Evolutionary conservation across 2,888 invertebrate species (phyloP).

Genomic region (Dasypogon diadema): DNA sequence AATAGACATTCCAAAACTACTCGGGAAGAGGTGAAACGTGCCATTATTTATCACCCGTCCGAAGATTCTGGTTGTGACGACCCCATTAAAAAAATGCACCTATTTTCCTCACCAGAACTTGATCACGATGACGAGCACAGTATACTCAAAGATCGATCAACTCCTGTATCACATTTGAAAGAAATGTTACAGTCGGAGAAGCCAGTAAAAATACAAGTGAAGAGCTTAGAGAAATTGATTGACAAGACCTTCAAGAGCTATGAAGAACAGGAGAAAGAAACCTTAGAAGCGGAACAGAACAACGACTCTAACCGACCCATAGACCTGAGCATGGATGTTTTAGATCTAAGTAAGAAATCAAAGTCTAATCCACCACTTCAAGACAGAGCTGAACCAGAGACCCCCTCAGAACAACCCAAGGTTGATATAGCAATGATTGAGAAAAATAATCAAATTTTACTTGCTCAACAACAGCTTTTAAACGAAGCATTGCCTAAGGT

Average conservation of each 20-base stretch:
- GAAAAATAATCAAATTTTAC: slow-evolving; percentile 72
- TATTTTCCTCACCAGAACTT: slow-evolving; percentile 71
- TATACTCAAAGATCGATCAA: slow-evolving; percentile 65
- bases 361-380: slow-evolving; percentile 53
- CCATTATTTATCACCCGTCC: slow-evolving; percentile 88
- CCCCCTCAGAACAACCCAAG: slow-evolving; percentile 56
- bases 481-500: slow-evolving; percentile 74
- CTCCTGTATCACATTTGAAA: slow-evolving; percentile 69
- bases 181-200: slow-evolving; percentile 70
- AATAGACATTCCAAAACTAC: slow-evolving; percentile 90
- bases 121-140: slow-evolving; percentile 67
- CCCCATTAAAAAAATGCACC: slow-evolving; percentile 71
- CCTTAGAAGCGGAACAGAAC: slow-evolving; percentile 59
- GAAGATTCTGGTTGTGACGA: slow-evolving; percentile 87
- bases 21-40: slow-evolving; percentile 88
- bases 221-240: slow-evolving; percentile 74
- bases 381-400: slow-evolving; percentile 45
- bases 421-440: slow-evolving; percentile 68
- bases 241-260: slow-evolving; percentile 59
- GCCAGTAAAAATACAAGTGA: slow-evolving; percentile 73
- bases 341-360: slow-evolving; percentile 86
- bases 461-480: slow-evolving; percentile 77
- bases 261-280: slow-evolving; percentile 62
- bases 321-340: slow-evolving; percentile 82
- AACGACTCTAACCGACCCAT: slow-evolving; percentile 73